These are phyloP conservation scores for Parauchenoglanis punctatus DNA, from an alignment of 2,797 vertebrate genomes.

Conservation along the genomic window DNA sequence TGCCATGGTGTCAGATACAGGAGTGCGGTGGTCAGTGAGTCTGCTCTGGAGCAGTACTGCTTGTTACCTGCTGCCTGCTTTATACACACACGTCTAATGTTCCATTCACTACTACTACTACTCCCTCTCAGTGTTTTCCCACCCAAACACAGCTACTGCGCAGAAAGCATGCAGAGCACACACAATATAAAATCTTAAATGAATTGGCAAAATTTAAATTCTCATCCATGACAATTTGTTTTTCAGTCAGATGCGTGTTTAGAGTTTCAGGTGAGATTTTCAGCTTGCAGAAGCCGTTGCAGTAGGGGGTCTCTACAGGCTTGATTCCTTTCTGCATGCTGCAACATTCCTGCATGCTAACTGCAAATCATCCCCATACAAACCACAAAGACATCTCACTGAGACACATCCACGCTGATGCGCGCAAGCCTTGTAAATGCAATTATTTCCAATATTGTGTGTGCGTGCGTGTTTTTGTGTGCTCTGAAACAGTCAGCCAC, in stretches of 20 bases:
- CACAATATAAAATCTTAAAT: not conserved
- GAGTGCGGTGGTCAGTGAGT: not conserved
- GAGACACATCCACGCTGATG: slow-evolving; percentile 45
- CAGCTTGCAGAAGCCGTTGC: not conserved
- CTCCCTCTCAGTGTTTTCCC: not conserved
- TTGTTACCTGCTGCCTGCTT: not conserved
- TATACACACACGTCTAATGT: slow-evolving; percentile 26
- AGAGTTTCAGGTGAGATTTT: slow-evolving; percentile 5
- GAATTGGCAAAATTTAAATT: not conserved
- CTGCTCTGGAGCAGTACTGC: not conserved
- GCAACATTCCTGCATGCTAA: slow-evolving; percentile 49
- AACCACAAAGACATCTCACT: slow-evolving; percentile 42
- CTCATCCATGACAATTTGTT: slow-evolving; percentile 5
- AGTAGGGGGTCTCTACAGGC: slow-evolving; percentile 31
- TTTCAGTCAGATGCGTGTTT: not conserved
- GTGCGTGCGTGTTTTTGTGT: slow-evolving; percentile 33
- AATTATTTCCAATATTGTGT: slow-evolving; percentile 52
- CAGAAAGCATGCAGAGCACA: slow-evolving; percentile 21
- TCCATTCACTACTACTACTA: slow-evolving; percentile 11
- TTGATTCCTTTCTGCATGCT: slow-evolving; percentile 39
- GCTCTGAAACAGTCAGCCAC: slow-evolving; percentile 50
- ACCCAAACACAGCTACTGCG: not conserved
- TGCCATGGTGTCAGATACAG: not conserved
- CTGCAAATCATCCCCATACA: slow-evolving; percentile 41
- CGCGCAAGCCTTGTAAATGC: slow-evolving; percentile 57